Conservation (phyloP, 2,113 vertebrate genomes). For the Hassar affinis region DNA sequence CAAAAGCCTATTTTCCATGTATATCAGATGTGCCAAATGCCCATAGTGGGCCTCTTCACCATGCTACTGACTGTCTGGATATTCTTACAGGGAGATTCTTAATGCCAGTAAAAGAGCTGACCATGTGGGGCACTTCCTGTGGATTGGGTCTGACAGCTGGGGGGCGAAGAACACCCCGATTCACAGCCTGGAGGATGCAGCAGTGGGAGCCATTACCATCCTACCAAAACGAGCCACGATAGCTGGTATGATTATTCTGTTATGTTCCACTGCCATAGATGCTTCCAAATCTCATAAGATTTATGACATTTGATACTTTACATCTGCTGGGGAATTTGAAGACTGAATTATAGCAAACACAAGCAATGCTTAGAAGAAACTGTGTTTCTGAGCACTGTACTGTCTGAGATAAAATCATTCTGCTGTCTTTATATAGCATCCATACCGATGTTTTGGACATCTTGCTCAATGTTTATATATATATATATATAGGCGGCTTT, state of each 20-base stretch:
- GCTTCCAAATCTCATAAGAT: not conserved
- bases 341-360: not conserved
- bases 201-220: conserved; percentile 89
- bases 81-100: conserved; percentile 81
- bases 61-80: conserved; percentile 30
- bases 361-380: not conserved
- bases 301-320: not conserved
- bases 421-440: not conserved
- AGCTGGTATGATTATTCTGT: conserved; percentile 71
- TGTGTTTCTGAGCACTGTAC: not conserved
- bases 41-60: not conserved
- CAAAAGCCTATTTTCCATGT: not conserved
- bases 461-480: not conserved
- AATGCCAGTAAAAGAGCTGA: conserved; percentile 88
- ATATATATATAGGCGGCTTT: not conserved
- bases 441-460: not conserved
- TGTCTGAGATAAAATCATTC: not conserved
- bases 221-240: conserved; percentile 90
- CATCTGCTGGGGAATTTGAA: not conserved
- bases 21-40: not conserved
- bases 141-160: conserved; percentile 97
- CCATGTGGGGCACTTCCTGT: conserved; percentile 89
- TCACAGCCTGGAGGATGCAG: conserved; percentile 85
- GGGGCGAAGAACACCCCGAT: conserved; percentile 88
- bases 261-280: not conserved